A percentile compares a stretch with the other conserved stretches of the same genome.
Conservation (phyloP, 2,888 invertebrate genomes). For the Tinea pellionella region DNA sequence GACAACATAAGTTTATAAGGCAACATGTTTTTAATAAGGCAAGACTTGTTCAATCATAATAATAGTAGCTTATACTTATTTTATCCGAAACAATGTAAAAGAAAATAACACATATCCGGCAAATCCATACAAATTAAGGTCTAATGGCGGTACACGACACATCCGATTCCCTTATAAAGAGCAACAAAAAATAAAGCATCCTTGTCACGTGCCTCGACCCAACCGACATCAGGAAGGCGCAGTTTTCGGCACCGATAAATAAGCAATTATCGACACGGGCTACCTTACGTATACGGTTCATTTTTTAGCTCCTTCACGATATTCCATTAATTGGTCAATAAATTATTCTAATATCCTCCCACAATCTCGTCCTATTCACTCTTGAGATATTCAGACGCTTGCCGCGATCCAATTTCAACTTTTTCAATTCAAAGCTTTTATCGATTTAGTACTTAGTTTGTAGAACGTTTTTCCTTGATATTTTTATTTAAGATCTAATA, state of each 20-base stretch:
- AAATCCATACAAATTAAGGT: constrained; percentile 1
- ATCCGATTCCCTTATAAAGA: constrained; percentile 6
- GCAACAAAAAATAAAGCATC: constrained; percentile 5
- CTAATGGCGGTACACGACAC: background rate
- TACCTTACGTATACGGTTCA: background rate
- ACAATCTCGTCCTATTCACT: constrained; percentile 20
- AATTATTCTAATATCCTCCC: constrained; percentile 40
- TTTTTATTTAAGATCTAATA: background rate
- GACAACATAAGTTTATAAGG: too few species aligned
- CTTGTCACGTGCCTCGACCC: constrained; percentile 1
- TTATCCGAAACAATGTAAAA: background rate
- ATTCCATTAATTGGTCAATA: constrained; percentile 44
- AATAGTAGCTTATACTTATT: too few species aligned
- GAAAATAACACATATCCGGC: background rate
- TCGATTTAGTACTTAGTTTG: background rate
- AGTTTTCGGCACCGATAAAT: constrained; percentile 29
- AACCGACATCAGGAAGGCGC: background rate
- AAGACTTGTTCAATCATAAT: too few species aligned
- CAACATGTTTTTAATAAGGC: too few species aligned
- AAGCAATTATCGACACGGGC: constrained; percentile 39
- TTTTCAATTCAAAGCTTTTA: background rate
- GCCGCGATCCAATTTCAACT: background rate
- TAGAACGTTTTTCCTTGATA: background rate
- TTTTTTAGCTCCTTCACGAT: constrained; percentile 23
- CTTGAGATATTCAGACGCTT: background rate